Evolutionary conservation across 2,888 invertebrate genomes (phyloP).

Genomic region (Sympetrum striolatum): DNA sequence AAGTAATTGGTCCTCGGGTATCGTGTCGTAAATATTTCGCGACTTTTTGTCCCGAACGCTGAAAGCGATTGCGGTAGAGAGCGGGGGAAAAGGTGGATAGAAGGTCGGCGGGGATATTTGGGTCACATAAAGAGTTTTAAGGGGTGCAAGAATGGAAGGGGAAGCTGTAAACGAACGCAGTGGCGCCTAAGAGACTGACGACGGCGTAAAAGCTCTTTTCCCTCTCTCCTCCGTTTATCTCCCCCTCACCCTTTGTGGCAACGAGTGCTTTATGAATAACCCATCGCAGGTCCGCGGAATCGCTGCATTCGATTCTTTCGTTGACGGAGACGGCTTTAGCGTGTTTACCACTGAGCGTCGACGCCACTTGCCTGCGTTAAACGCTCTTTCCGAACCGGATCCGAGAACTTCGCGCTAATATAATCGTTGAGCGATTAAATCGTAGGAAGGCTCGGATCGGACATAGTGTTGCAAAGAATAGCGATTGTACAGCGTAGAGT

Average conservation of each 20-base stretch:
- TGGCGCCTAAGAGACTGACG: not conserved
- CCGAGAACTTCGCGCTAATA: not conserved
- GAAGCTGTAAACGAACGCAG: not conserved
- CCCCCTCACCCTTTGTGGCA: not conserved
- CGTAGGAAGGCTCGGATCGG: not conserved
- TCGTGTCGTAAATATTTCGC: not conserved
- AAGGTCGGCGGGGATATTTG: not conserved
- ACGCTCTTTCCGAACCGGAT: not conserved
- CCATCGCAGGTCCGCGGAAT: not conserved
- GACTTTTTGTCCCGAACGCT: not conserved
- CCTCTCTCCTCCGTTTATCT: not conserved
- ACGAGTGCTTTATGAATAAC: not conserved
- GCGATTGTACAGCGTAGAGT: no score
- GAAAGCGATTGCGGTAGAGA: not conserved
- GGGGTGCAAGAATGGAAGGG: not conserved
- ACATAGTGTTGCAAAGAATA: not conserved
- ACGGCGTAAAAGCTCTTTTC: not conserved
- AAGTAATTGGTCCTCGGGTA: not conserved
- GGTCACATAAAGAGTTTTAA: not conserved
- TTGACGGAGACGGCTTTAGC: not conserved
- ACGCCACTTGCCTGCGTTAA: not conserved
- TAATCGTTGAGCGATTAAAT: not conserved
- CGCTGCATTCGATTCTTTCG: not conserved
- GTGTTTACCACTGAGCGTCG: not conserved
- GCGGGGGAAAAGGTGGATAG: not conserved